phyloP scores from a whole-genome alignment of 2,888 invertebrate species.

The Drosophila percnosoma region DNA sequence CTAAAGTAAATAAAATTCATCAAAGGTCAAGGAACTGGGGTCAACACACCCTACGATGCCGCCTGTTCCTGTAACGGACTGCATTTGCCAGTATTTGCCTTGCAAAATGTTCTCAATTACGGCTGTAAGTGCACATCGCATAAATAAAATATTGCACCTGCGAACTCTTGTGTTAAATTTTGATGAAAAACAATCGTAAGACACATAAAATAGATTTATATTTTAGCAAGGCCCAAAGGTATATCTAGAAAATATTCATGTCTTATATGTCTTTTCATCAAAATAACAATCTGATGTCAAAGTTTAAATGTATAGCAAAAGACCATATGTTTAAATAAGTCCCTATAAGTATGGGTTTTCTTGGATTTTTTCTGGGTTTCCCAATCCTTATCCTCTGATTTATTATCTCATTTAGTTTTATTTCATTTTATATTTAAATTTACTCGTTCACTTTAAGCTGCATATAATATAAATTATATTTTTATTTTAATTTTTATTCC shows the following conservation, averaged over 20 bases:
- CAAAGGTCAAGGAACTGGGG: slow-evolving; percentile 35
- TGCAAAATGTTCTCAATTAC: not conserved
- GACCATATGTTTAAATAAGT: no score
- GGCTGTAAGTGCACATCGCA: not conserved
- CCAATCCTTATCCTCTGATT: not conserved
- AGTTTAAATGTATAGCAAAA: not conserved
- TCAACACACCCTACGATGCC: slow-evolving; percentile 26
- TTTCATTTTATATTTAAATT: not conserved
- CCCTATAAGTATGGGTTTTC: not conserved
- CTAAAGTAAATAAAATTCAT: slow-evolving; percentile 33
- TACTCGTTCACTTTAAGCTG: not conserved
- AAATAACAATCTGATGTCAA: not conserved
- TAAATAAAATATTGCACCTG: slow-evolving; percentile 22
- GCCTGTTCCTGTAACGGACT: slow-evolving; percentile 5
- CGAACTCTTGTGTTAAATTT: not conserved
- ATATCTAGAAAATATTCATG: not conserved
- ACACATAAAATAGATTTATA: not conserved
- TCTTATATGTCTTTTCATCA: not conserved
- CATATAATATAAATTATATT: not conserved
- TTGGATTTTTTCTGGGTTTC: not conserved
- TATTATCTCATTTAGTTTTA: not conserved
- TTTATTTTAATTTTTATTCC: no score
- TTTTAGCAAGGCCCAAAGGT: not conserved
- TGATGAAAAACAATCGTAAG: not conserved
- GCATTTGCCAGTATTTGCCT: slow-evolving; percentile 7